A percentile compares a stretch with the other conserved stretches of the same genome.
phyloP scores from a whole-genome alignment of 2,113 vertebrate genomes.

The Acinonyx jubatus region DNA sequence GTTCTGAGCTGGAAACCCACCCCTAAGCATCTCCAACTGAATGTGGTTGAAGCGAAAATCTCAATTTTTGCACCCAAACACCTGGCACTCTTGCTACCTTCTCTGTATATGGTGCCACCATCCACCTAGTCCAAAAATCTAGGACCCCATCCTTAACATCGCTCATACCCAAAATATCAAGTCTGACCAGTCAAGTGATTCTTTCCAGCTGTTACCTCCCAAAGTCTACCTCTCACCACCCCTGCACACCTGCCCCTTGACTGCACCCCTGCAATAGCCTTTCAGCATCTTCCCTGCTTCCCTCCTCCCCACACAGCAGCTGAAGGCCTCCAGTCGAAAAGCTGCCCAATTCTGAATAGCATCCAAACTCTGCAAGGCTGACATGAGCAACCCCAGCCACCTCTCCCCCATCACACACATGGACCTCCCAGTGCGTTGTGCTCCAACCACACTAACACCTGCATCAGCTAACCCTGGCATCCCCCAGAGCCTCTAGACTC shows the following conservation, averaged over 20 bases:
- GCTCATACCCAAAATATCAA: not conserved
- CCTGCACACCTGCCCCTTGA: not conserved
- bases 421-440: fast-evolving
- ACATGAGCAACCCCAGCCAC: not conserved
- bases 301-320: not conserved
- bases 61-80: not conserved
- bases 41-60: not conserved
- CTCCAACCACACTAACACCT: not conserved
- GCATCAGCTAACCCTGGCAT: not conserved
- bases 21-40: not conserved
- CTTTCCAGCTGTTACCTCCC: not conserved
- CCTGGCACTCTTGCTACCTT: not conserved
- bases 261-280: not conserved
- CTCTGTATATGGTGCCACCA: not conserved
- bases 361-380: fast-evolving
- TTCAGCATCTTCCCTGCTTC: not conserved
- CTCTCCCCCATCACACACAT: not conserved
- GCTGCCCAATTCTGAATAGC: too few relatives aligned
- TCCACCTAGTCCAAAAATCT: not conserved
- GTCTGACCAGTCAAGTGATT: not conserved
- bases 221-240: not conserved
- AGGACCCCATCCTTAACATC: not conserved
- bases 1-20: not conserved
- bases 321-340: not conserved
- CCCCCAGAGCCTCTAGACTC: not conserved